Base-by-base conservation (phyloP, 2,797 vertebrate genomes). In the Protosalanx chinensis region DNA sequence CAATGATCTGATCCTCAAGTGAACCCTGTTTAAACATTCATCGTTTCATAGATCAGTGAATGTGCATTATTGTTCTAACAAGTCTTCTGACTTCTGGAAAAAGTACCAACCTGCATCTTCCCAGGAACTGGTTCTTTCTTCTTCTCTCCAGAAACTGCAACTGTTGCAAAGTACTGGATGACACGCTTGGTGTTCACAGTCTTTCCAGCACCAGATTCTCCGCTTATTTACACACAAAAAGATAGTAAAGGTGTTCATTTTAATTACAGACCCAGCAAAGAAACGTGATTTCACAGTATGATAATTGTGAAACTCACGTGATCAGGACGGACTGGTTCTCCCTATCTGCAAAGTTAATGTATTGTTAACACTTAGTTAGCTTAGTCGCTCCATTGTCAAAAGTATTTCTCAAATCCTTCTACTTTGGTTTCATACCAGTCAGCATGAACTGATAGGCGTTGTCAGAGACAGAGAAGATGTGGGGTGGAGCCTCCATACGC, bases 401-500 rank as follows among this genome's bases (percentile, higher is more conserved):
- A 27, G 23, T 27, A 27, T 27, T 27, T 27, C 23, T 27, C 23
- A 27, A 27, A 27, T 27, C 23, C 23, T 27, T 27, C 23, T 1
- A 27, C 23, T 27, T 27, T 27, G 23, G 23, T 27, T 27, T 27
- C 23, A 27, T 84, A 96, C 95, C 95, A 68, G 95, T 94, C 71
- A 95, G 81, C 95, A 97, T 96, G 91, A 89, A 93, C 92, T 97
- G 95, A 88, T 96, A 97, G 82, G 95, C 96, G 0, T 95, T 96
- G 77, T 97, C 96, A 74, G 96, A 97, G 91, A 97, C 96, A 86
- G 96, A 95, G 90, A 97, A 97, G 92, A 96, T 97, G 91, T 96
- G 95, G 60, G 95, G 95, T 7, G 95, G 95, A 70, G 94, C 95
- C 87, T 96, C 95, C 85, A 95, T 84, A 62, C 95, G 93, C 88